These are phyloP conservation scores for Diarsia dahlii DNA, from an alignment of 2,888 invertebrate genomes.

Conservation along the genomic window DNA sequence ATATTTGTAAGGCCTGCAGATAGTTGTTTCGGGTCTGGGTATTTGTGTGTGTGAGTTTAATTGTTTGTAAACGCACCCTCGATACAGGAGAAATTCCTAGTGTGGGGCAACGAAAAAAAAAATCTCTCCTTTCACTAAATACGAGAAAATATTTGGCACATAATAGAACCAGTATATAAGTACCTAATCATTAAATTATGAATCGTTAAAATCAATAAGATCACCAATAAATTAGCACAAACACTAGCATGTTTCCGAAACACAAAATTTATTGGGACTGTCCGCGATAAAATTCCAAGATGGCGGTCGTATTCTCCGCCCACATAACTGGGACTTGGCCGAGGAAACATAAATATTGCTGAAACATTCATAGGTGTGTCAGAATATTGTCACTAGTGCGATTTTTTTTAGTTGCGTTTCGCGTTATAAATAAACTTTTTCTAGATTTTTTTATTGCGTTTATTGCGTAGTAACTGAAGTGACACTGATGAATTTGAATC, in stretches of 20 bases:
- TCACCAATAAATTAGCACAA: slow-evolving; percentile 34
- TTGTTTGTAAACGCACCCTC: too few species aligned
- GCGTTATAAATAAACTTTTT: slow-evolving; percentile 49
- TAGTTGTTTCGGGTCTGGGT: too few species aligned
- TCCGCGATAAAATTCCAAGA: slow-evolving; percentile 65
- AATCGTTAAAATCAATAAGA: slow-evolving; percentile 36
- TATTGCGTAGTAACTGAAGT: neutral
- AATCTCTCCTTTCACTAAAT: neutral
- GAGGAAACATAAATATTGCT: slow-evolving; percentile 84
- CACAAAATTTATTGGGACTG: slow-evolving; percentile 50
- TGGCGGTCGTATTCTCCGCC: slow-evolving; percentile 70
- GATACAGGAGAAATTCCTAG: too few species aligned
- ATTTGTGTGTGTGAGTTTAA: too few species aligned
- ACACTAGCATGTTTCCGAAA: slow-evolving; percentile 32
- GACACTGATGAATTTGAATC: neutral
- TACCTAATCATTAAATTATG: slow-evolving; percentile 23
- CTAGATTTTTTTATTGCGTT: slow-evolving; percentile 5
- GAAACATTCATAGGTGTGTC: slow-evolving; percentile 79
- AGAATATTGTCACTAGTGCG: slow-evolving; percentile 74
- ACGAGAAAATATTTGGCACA: neutral
- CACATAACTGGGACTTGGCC: slow-evolving; percentile 77
- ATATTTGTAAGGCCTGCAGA: too few species aligned
- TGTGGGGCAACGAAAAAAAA: too few species aligned
- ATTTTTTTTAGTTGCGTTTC: slow-evolving; percentile 59
- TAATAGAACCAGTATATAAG: slow-evolving; percentile 7